Base-by-base conservation (phyloP, 2,113 vertebrate species). In the Zosterops hypoxanthus region DNA sequence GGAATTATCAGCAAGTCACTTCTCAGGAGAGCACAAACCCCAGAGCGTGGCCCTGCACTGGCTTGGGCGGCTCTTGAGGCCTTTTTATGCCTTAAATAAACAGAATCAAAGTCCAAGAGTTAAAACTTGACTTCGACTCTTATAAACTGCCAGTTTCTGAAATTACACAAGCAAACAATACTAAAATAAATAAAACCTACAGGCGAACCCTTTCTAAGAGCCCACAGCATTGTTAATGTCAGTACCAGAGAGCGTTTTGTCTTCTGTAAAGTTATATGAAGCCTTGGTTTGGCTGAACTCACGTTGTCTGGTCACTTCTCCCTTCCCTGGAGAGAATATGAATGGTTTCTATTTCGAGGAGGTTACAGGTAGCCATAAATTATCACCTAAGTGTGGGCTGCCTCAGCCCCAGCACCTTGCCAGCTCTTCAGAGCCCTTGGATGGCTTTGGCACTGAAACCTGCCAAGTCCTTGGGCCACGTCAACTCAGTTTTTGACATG, bases 351-450 rank as follows among this genome's bases (percentile, higher is more conserved):
- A 94, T 96, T 96, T 95, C 66, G 19, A 84, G 92, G 70, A 95
- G 89, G 73, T 95, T 95, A 90, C 94, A 96, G 95, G 95, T 95
- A 95, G 90, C 96, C 90, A 94, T 97, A 96, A 97, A 97, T 96
- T 95, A 95, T 86, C 91, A 95, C 95, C 91, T 96, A 82, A 86
- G 85, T 79, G 90, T 57, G 77, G 94, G 90, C 94, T 94, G 93
- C 92, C 88, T 76, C 8, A 39, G 87, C 71, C 63, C 12, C 47
- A 93, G 83, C 88, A 57, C 86, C 91, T 93, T 69, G 92, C 96
- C 92, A 95, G 95, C 83, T 82, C 94, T 55, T 70, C 71, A 33
- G 92, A 83, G 95, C 88, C 3, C 85, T 57, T 57, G 14, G 36
- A 82, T 84, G 94, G 94, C 61, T 92, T 70, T 57, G 70, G 91